Evolutionary conservation across 2,113 vertebrate genomes (phyloP), one percentile per base, ranked within the genome.

Genomic region (Podarcis muralis): DNA sequence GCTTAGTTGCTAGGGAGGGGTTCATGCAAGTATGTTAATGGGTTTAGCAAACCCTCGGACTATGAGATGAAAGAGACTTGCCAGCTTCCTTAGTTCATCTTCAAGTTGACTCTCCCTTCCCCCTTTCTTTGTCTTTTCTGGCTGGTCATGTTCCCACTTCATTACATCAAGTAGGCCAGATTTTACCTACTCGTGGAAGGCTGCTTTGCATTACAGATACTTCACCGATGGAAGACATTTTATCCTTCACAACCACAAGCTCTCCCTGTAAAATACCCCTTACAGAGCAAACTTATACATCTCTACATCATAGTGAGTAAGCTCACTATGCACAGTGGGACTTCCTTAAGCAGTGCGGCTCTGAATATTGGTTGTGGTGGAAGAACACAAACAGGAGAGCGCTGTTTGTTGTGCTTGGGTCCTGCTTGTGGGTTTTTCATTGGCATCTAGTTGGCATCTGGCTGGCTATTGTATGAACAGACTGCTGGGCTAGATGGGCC

Each of bases 121-220:
- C 76, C 86, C 71, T 62, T 37, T 12, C 20, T 57, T 35, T 37
- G 37, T 71, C 8, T 71, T 74, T 59, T 59, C 32, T 81, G 68
- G 43, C n/a, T 68, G 59, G 30, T 40, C 11, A 2, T 79, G 48
- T 78, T 88, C 78, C 80, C 12, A 27, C 30, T 57, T 35, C 68
- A 72, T 12, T 40, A 68, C 43, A 40, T 53, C 37, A 71, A 22
- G 9, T 40, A 40, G 40, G 11, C 48, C 48, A 81, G 32, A 87
- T 87, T 62, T 81, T 81, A 84, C 8, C 53, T n/a, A 74, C n/a
- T 30, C 35, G 77, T 35, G 18, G 66, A 43, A 81, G 25, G 23
- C 22, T 72, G 32, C 23, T 80, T 71, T 43, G 53, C n/a, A 37
- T 11, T 20, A 74, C 25, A 79, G 25, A 25, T 0, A 0, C 43